Base-by-base conservation (phyloP, 1,140 invertebrate species). In the Colletes latitarsis region DNA sequence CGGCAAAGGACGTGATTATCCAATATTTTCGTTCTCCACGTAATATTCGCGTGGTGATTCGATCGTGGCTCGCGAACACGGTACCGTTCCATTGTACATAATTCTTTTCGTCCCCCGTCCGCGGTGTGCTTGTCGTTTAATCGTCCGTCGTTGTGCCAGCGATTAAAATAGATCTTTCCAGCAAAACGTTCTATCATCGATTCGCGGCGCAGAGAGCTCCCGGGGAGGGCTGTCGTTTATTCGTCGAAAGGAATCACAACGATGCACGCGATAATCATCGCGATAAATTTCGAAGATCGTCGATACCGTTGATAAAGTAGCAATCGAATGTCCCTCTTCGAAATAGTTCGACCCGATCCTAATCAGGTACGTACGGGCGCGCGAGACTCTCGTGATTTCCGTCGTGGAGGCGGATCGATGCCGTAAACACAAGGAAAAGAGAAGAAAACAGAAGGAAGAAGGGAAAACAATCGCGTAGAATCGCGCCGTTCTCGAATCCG, bases 151-250 rank as follows among this genome's bases (percentile, higher is more conserved):
- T 57, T 14, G 57, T 17, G 64, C 58, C 12, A 58, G 53, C 52
- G 69, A 73, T 73, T 43, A 66, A 79, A 79, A 79, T 73, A 79
- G 77, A 79, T 79, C 68, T 14, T 55, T 66, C 77, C 69, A 66
- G 77, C 12, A 43, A 64, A 55, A 77, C 41, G 77, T 79, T 64
- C 19, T 49, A n/a, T 78, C 57, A 79, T 79, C 70, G 77, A 79
- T 79, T 79, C 41, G 55, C 30, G 10, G 5, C 6, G 21, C 60
- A 52, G 15, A 17, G n/a, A 43, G 76, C 30, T 41, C 46, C 39
- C 76, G 57, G 21, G 30, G 53, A 73, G 77, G 77, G 77, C 53
- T 64, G 70, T 12, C 49, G 39, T n/a, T 75, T 43, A 15, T 72
- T 72, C 39, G 1, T 46, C 41, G 63, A 14, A 30, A 30, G 9